Percentiles rank a stretch among this genome's conserved stretches.
Evolutionary conservation across 2,113 vertebrate genomes (phyloP).

Genomic region (Gymnocephalus cernua): DNA sequence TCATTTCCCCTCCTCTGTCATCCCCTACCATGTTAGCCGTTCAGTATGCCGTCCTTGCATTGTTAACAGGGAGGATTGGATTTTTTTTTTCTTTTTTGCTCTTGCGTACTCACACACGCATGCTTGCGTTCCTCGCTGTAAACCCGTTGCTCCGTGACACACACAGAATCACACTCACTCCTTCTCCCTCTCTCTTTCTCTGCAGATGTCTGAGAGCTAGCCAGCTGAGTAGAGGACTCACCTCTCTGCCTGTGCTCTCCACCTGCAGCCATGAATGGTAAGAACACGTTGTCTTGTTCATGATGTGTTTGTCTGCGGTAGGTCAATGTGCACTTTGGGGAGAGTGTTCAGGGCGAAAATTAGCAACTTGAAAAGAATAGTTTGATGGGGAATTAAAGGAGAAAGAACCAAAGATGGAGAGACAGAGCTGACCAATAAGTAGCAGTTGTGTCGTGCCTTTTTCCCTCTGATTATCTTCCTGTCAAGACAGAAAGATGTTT

Average conservation of each 20-base stretch:
- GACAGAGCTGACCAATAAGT: background rate
- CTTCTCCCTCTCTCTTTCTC: conserved; percentile 47
- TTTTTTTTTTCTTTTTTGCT: background rate
- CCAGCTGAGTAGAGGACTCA: conserved; percentile 77
- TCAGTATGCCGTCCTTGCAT: conserved; percentile 36
- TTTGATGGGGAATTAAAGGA: background rate
- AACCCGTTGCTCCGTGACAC: conserved; percentile 29
- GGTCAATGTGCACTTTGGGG: background rate
- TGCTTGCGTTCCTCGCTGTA: conserved; percentile 6
- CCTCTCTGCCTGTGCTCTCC: conserved; percentile 68
- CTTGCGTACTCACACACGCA: conserved; percentile 26
- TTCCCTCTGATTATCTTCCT: background rate
- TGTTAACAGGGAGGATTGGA: conserved; percentile 48
- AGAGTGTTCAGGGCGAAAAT: conserved; percentile 1
- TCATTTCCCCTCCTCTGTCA: conserved; percentile 23
- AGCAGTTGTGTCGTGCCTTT: conserved; percentile 13
- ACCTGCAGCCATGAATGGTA: conserved; percentile 87
- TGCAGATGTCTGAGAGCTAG: conserved; percentile 82
- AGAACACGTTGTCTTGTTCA: conserved; percentile 52
- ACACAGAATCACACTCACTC: conserved; percentile 39
- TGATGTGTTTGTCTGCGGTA: background rate
- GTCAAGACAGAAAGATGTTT: background rate
- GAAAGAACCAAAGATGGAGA: background rate
- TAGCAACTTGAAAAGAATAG: background rate
- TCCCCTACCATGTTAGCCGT: conserved; percentile 23